phyloP scores from a whole-genome alignment of 2,888 invertebrate genomes.

The Stomorhina lunata region DNA sequence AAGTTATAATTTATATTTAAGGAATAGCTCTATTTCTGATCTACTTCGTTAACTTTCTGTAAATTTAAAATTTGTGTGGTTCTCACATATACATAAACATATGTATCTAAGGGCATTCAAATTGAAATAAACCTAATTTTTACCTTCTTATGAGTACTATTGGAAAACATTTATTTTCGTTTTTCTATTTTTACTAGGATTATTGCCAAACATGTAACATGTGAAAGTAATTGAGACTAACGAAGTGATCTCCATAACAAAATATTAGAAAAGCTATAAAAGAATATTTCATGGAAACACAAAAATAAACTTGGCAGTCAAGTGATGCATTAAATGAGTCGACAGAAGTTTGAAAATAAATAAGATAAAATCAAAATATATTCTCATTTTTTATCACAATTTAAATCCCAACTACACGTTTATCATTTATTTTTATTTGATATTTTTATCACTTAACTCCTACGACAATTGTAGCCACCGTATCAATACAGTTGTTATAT shows the following conservation, averaged over 20 bases:
- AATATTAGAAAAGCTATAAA: not conserved
- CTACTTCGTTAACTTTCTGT: too few species aligned
- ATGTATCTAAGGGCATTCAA: too few species aligned
- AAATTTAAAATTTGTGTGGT: too few species aligned
- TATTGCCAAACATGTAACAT: constrained; percentile 40
- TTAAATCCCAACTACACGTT: too few species aligned
- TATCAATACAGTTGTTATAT: not conserved
- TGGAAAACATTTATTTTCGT: constrained; percentile 47
- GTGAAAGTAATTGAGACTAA: constrained; percentile 15
- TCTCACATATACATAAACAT: too few species aligned
- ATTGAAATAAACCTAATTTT: too few species aligned
- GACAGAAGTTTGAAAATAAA: too few species aligned
- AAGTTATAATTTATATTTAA: too few species aligned
- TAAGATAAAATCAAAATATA: too few species aligned
- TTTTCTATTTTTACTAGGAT: not conserved
- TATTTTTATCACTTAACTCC: not conserved
- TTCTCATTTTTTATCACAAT: too few species aligned
- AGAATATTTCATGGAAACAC: not conserved
- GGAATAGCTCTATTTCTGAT: too few species aligned
- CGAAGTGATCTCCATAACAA: constrained; percentile 33
- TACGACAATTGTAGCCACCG: not conserved
- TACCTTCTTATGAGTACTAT: constrained; percentile 35
- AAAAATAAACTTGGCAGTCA: not conserved
- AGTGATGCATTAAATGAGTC: not conserved
- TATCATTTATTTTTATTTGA: too few species aligned